These are phyloP conservation scores for Drosophila kikkawai DNA, from an alignment of 1,140 invertebrate species.

Conservation along the genomic window DNA sequence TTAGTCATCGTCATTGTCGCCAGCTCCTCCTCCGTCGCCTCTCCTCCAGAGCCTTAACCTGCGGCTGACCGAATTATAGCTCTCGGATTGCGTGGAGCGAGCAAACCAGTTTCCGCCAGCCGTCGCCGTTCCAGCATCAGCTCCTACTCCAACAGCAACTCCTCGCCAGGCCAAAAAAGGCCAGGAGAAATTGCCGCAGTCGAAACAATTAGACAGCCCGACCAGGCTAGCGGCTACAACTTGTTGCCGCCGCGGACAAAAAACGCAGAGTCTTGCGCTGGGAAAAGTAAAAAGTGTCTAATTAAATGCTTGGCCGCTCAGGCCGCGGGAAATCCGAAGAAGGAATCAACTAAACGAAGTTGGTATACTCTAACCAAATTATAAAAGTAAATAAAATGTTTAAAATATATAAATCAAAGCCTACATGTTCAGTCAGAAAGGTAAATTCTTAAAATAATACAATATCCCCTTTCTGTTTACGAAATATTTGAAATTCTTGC, in stretches of 20 bases:
- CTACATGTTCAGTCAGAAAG: background rate
- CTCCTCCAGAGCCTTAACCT: conserved; percentile 22
- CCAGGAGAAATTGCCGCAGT: conserved; percentile 73
- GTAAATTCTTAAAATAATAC: background rate
- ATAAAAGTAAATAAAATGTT: background rate
- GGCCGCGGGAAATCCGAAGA: conserved; percentile 31
- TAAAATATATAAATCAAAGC: background rate
- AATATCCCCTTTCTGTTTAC: background rate
- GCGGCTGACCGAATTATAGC: conserved; percentile 47
- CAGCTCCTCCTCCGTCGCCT: background rate
- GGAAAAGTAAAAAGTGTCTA: conserved; percentile 70
- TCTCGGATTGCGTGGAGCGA: conserved; percentile 8
- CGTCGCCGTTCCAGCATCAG: background rate
- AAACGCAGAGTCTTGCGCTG: conserved; percentile 31
- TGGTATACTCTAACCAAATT: background rate
- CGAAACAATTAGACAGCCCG: conserved; percentile 70
- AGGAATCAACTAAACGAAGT: conserved; percentile 3
- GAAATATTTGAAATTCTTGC: background rate
- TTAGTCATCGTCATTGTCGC: conserved; percentile 23
- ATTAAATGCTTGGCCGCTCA: conserved; percentile 53
- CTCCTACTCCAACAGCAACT: conserved; percentile 6
- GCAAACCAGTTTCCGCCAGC: conserved; percentile 60
- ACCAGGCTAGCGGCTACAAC: conserved; percentile 47
- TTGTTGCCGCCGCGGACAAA: conserved; percentile 56
- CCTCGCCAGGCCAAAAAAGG: conserved; percentile 53